Evolutionary conservation across 2,888 invertebrate genomes (phyloP).

Genomic region (Xestia sexstrigata): DNA sequence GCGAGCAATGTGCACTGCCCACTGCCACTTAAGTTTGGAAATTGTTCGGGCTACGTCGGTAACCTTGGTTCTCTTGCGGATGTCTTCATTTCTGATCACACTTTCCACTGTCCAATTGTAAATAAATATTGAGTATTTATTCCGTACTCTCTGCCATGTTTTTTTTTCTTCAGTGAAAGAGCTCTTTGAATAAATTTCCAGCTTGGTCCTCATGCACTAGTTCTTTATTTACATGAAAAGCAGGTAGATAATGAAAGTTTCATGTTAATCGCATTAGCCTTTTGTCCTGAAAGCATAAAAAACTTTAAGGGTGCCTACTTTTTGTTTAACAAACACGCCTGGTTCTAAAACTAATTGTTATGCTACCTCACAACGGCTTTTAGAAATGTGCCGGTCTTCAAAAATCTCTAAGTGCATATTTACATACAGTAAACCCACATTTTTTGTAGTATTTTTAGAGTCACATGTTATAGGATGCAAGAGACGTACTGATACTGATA

Average conservation of each 20-base stretch:
- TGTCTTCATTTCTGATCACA: too few relatives aligned
- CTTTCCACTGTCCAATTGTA: neutral
- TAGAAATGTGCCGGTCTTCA: neutral
- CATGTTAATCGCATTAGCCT: conserved; percentile 33
- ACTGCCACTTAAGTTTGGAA: too few relatives aligned
- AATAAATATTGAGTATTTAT: neutral
- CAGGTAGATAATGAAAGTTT: conserved; percentile 22
- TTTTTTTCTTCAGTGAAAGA: neutral
- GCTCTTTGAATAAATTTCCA: neutral
- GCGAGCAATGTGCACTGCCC: too few relatives aligned
- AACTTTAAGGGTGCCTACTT: neutral
- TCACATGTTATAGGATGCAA: neutral
- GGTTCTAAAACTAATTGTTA: conserved; percentile 14
- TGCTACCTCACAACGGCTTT: conserved; percentile 13
- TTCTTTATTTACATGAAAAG: neutral
- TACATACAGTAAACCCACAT: neutral
- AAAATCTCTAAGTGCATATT: neutral
- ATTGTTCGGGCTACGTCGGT: too few relatives aligned
- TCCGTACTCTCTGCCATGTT: neutral
- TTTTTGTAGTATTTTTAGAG: neutral
- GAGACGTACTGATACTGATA: too few relatives aligned
- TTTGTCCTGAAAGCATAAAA: conserved; percentile 16
- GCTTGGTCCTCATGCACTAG: neutral
- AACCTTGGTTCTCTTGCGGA: too few relatives aligned
- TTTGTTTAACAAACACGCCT: conserved; percentile 26